Percentiles rank a stretch among this genome's conserved stretches.
Evolutionary conservation across 2,888 invertebrate genomes (phyloP).

Genomic region (Dorcus hopei): DNA sequence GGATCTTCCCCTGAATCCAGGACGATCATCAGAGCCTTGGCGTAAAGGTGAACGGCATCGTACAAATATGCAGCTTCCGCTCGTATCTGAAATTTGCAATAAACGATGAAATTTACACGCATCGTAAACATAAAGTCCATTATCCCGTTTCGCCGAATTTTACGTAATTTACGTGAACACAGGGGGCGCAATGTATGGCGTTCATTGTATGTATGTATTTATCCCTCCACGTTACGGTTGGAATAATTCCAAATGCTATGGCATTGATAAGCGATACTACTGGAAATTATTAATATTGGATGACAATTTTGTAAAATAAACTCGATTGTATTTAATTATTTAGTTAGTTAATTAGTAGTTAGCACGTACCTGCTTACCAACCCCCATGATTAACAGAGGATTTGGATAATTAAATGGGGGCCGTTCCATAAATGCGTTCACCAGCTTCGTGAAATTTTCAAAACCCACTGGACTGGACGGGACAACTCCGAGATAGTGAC

Average conservation of each 20-base stretch:
- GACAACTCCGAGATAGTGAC: constrained; percentile 78
- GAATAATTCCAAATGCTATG: too few relatives aligned
- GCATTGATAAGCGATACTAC: too few relatives aligned
- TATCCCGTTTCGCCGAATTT: too few relatives aligned
- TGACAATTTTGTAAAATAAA: too few relatives aligned
- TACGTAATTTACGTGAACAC: neutral
- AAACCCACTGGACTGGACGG: constrained; percentile 74
- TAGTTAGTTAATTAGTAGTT: too few relatives aligned
- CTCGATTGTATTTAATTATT: too few relatives aligned
- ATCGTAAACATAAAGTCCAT: too few relatives aligned
- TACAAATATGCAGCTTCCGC: constrained; percentile 90
- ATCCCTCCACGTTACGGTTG: too few relatives aligned
- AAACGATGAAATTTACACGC: neutral
- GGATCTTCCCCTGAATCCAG: constrained; percentile 65
- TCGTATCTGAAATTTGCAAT: constrained; percentile 60
- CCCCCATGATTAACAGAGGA: constrained; percentile 69
- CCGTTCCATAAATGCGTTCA: constrained; percentile 78
- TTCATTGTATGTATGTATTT: too few relatives aligned
- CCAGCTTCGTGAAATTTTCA: constrained; percentile 68
- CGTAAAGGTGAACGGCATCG: constrained; percentile 91
- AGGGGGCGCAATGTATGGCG: neutral
- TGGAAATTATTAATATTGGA: too few relatives aligned
- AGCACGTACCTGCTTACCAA: constrained; percentile 57
- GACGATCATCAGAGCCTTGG: constrained; percentile 71
- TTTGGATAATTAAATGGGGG: constrained; percentile 88